A percentile compares a stretch with the other conserved stretches of the same genome.
These are phyloP conservation scores for Drosophila nigromelanica DNA, from an alignment of 1,140 invertebrate genomes.

Conservation along the genomic window DNA sequence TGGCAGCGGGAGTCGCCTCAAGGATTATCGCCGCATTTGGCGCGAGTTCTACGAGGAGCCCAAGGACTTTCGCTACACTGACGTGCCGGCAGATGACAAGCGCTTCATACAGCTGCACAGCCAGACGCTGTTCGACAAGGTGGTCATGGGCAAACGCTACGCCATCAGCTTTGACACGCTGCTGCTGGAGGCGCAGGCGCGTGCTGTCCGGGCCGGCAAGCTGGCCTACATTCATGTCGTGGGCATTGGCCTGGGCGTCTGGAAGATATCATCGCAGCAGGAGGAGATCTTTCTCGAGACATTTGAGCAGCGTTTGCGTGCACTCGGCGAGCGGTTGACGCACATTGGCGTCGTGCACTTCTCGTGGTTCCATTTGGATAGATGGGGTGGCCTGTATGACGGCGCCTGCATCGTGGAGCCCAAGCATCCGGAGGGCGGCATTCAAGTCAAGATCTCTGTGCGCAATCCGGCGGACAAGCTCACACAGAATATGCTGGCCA, in stretches of 20 bases:
- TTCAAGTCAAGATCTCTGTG: constrained; percentile 45
- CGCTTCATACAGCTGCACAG: constrained; percentile 38
- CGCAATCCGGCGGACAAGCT: constrained; percentile 73
- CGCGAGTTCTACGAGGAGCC: constrained; percentile 64
- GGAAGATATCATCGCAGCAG: constrained; percentile 50
- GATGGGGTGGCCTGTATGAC: constrained; percentile 45
- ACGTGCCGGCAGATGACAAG: background rate
- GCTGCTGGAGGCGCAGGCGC: constrained; percentile 60
- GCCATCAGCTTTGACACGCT: constrained; percentile 69
- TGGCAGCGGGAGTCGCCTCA: background rate
- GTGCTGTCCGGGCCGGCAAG: constrained; percentile 41
- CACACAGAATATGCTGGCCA: constrained; percentile 69
- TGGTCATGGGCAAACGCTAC: constrained; percentile 75
- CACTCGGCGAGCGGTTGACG: constrained; percentile 45
- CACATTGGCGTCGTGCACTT: constrained; percentile 76
- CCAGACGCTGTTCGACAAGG: constrained; percentile 49
- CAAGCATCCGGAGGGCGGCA: constrained; percentile 61
- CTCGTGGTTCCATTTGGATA: constrained; percentile 65
- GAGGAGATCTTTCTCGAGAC: constrained; percentile 67
- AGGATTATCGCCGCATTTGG: constrained; percentile 69
- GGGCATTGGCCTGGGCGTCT: constrained; percentile 75
- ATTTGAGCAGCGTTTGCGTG: constrained; percentile 67
- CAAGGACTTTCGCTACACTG: constrained; percentile 47
- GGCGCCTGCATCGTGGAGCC: constrained; percentile 41
- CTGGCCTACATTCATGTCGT: constrained; percentile 73